Evolutionary conservation across 2,113 vertebrate species (phyloP), one percentile per base, ranked within the genome.

Genomic region (Pholis gunnellus): DNA sequence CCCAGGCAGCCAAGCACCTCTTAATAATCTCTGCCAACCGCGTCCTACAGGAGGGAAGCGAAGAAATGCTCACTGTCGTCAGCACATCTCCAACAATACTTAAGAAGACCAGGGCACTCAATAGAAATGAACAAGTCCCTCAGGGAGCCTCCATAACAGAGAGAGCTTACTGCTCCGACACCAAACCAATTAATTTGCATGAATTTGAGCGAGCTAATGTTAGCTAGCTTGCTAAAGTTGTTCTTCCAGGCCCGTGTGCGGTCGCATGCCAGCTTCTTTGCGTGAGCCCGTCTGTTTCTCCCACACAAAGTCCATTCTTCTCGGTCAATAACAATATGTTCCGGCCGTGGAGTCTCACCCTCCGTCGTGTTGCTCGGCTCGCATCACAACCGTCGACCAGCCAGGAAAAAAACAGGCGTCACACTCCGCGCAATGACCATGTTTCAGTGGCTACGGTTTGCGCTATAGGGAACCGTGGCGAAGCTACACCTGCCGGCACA

Each of bases 331-430:
- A 50, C 54, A 87, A 50, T 57, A 50, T 84, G 9, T 54, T 36
- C 36, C 59, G 70, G 65, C 78, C 18, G 79, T 46, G 2, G 34
- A 36, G 61, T 31, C 88, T 91, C 88, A 81, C 40, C 79, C 80
- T 73, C 72, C 59, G 87, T 89, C 80, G 87, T 57, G 91, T 79
- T 57, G 89, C 80, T 84, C 90, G 48, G 84, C 78, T 90, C 91
- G 69, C 92, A 91, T 91, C 91, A 86, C 86, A 89, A 34, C 38
- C 87, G 36, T 86, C 85, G 78, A 87, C 67, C 89, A 85, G 67
- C 76, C 75, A 71, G 78, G 76, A 89, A 93, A 95, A 94, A 94
- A 93, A 90, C 94, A 94, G 92, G 91, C 95, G 95, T 95, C 94
- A 94, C 86, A 91, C 69, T 90, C 87, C 75, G 83, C 88, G 91